Percentiles rank a stretch among this genome's conserved stretches.
Evolutionary conservation across 2,797 vertebrate species (phyloP).

Genomic region (Hippoglossus hippoglossus): DNA sequence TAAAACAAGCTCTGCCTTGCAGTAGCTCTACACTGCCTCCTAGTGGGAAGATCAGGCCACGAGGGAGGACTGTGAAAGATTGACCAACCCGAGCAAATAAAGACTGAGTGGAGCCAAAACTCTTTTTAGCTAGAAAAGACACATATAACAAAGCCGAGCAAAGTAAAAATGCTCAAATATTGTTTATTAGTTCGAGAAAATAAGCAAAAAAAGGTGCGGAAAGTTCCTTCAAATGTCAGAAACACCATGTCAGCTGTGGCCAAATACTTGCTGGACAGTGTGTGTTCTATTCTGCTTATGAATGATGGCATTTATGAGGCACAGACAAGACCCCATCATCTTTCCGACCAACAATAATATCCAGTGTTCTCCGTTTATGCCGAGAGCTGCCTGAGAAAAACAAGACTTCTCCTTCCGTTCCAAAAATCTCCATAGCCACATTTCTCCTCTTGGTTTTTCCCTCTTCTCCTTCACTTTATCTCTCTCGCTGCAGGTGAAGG

Average conservation of each 20-base stretch:
- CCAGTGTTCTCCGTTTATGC: conserved; percentile 68
- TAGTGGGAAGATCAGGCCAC: conserved; percentile 40
- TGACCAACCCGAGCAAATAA: background rate
- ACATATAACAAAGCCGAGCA: no score
- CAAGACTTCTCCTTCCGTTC: conserved; percentile 30
- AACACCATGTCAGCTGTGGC: conserved; percentile 34
- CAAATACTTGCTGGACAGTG: conserved; percentile 57
- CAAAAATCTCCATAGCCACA: conserved; percentile 10
- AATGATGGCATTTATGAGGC: conserved; percentile 76
- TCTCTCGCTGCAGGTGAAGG: background rate
- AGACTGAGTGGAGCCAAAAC: no score
- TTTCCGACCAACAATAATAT: conserved; percentile 66
- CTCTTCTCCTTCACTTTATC: background rate
- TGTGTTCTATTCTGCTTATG: conserved; percentile 64
- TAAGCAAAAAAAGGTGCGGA: conserved; percentile 5
- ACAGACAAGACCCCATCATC: conserved; percentile 54
- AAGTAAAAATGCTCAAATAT: background rate
- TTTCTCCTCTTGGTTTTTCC: conserved; percentile 2
- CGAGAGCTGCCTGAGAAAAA: conserved; percentile 37
- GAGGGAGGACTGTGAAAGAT: background rate
- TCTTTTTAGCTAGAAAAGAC: no score
- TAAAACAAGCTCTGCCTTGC: no score
- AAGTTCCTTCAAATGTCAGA: conserved; percentile 14
- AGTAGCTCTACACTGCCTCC: conserved; percentile 48
- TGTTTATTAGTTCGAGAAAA: background rate